Conservation (phyloP, 2,888 invertebrate genomes). For the Cheilosia scutellata region DNA sequence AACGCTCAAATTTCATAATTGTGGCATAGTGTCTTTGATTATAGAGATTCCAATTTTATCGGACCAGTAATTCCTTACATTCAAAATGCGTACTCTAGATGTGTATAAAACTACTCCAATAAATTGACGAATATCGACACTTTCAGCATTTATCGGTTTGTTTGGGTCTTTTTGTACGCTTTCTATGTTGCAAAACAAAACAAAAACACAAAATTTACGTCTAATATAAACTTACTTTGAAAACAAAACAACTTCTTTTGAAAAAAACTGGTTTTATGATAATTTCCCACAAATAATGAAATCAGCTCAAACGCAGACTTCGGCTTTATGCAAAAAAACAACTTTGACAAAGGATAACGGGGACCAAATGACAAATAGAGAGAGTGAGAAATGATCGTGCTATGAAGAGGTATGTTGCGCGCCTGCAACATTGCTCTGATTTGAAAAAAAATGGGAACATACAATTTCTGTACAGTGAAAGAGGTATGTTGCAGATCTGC, state of each 20-base stretch:
- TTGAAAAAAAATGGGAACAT: constrained; percentile 23
- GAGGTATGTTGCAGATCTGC: background rate
- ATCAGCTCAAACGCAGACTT: too few relatives aligned
- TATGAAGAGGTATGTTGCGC: constrained; percentile 22
- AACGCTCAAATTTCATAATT: background rate
- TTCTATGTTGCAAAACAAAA: background rate
- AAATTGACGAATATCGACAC: constrained; percentile 1
- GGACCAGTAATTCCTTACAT: constrained; percentile 6
- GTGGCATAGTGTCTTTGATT: background rate
- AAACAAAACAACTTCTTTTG: background rate
- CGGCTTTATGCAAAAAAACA: too few relatives aligned
- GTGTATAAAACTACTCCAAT: too few relatives aligned
- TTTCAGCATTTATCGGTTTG: constrained; percentile 5
- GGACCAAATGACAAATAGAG: background rate
- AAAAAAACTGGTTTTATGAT: background rate
- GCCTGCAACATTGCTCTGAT: constrained; percentile 14
- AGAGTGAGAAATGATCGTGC: constrained; percentile 1
- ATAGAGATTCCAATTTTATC: constrained; percentile 17
- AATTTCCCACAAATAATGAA: too few relatives aligned
- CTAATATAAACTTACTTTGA: background rate
- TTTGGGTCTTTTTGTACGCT: constrained; percentile 1
- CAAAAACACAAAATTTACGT: constrained; percentile 3
- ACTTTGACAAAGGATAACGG: constrained; percentile 3
- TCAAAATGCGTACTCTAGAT: too few relatives aligned
- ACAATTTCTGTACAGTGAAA: background rate